These are phyloP conservation scores for Myocastor coypus DNA, from an alignment of 2,113 vertebrate genomes.

Conservation along the genomic window DNA sequence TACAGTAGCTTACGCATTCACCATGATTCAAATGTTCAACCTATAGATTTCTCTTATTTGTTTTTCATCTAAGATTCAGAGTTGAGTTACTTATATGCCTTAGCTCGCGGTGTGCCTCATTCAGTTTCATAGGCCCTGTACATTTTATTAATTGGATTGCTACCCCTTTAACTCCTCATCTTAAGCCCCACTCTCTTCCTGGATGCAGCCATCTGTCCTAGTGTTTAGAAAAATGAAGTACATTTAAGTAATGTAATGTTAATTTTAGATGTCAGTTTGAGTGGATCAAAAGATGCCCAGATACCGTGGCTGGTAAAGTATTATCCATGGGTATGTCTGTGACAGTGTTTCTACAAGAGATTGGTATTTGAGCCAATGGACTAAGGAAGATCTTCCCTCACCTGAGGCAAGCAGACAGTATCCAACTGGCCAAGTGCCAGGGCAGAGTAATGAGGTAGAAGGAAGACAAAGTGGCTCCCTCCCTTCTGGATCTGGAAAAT, in stretches of 20 bases:
- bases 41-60: not conserved
- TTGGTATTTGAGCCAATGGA: not conserved
- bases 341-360: not conserved
- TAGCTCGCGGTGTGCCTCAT: not conserved
- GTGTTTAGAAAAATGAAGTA: conserved; percentile 36
- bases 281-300: not conserved
- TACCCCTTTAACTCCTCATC: conserved; percentile 38
- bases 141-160: conserved; percentile 52
- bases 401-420: not conserved
- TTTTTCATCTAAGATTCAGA: conserved; percentile 36
- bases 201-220: not conserved
- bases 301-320: not conserved
- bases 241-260: not conserved
- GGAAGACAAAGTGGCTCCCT: not conserved
- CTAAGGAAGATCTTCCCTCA: not conserved
- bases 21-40: conserved; percentile 13
- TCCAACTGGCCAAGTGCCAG: not conserved
- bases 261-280: not conserved
- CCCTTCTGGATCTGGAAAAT: not conserved
- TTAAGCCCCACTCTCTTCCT: not conserved
- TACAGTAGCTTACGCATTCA: not conserved
- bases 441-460: not conserved
- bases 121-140: not conserved
- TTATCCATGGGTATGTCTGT: not conserved
- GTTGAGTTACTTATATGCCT: not conserved